phyloP scores from a whole-genome alignment of 2,797 vertebrate species.

The Myotis daubentonii region DNA sequence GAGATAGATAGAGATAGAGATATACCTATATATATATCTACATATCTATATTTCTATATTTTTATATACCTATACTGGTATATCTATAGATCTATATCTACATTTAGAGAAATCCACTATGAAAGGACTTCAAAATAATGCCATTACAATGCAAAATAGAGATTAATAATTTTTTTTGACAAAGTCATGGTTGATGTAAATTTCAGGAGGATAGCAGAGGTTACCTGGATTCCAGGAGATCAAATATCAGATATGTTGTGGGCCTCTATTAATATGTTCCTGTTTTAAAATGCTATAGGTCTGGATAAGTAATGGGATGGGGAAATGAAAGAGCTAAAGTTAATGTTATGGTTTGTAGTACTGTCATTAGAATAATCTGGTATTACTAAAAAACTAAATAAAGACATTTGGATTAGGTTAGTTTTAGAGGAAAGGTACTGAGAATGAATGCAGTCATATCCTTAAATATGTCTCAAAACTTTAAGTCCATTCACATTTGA shows the following conservation, averaged over 20 bases:
- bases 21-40: no score
- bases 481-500: background rate
- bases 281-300: background rate
- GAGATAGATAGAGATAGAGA: background rate
- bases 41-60: no score
- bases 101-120: background rate
- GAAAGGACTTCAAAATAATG: background rate
- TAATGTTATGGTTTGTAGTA: background rate
- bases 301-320: background rate
- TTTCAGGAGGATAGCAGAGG: background rate
- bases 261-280: background rate
- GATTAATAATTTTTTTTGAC: background rate
- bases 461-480: background rate
- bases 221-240: background rate
- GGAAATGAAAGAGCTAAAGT: background rate
- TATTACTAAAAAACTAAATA: background rate
- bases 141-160: background rate
- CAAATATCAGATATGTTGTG: background rate
- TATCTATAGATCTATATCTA: background rate
- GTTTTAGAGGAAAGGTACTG: background rate
- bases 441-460: background rate
- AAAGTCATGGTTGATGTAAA: background rate
- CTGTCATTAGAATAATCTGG: background rate
- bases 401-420: background rate
- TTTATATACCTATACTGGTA: no score